Base-by-base conservation (phyloP, 2,888 invertebrate genomes). In the Hirtodrosophila alboralis region DNA sequence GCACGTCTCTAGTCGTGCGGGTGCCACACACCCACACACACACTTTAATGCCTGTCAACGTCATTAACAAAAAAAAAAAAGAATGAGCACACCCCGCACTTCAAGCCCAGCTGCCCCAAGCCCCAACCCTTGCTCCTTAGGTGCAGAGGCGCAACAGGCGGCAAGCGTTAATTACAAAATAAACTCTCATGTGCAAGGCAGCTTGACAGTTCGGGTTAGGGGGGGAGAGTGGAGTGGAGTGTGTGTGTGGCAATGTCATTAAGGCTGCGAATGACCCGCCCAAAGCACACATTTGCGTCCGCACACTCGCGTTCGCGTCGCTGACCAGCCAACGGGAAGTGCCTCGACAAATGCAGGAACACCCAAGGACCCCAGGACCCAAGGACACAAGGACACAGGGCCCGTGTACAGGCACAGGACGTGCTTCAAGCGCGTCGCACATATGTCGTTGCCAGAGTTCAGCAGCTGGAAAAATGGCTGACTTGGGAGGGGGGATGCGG, bases 141-240 rank as follows among this genome's bases (percentile, higher is more conserved):
- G 79, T 72, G 69, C 84, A 60, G 61, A 67, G 57, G 71, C 79
- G 79, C 79, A 85, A 85, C 79, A 80, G 85, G 89, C 88, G 87
- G 80, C 88, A 87, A 90, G 89, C 90, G 88, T 89, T 89, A 90
- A 89, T 90, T 89, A 88, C 89, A 89, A 89, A 90, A 89, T 90
- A 90, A 89, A 89, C 89, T 90, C 84, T 75, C 62, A 73, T 84
- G 80, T 62, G 66, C 53, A 51, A 47, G 57, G 33, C 56, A 37
- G 58, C 27, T 54, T 63, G 56, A 48, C 45, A 52, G 65, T 31
- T 36, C n/a, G 33, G 43, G 48, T 7, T 40, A 13, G 38, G 36
- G 40, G n/a, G 36, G 23, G 40, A 18, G 7, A 12, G 36, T 23
- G 30, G 7, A 10, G 34, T 36, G 23, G 23, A 10, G 47, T 10